These are phyloP conservation scores for Ectemnius continuus DNA, from an alignment of 2,888 invertebrate species.

Conservation along the genomic window DNA sequence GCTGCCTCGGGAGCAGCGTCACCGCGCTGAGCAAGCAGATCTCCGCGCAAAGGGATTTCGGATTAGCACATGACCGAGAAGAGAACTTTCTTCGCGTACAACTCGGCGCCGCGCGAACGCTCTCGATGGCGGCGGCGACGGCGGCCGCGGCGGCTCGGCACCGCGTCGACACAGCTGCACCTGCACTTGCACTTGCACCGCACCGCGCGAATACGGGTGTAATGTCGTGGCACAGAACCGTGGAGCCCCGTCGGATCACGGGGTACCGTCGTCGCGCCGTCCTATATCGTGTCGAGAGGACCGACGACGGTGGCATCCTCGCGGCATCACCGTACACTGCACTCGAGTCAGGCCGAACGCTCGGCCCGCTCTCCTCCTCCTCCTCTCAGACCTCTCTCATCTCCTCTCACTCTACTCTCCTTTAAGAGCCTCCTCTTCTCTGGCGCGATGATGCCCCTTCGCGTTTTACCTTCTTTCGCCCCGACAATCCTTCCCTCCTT, in stretches of 20 bases:
- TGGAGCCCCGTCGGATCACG: slow-evolving; percentile 50
- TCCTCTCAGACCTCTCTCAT: slow-evolving; percentile 12
- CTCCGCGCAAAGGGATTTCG: slow-evolving; percentile 19
- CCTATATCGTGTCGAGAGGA: slow-evolving; percentile 43
- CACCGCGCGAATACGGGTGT: slow-evolving; percentile 35
- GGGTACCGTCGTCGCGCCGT: slow-evolving; percentile 52
- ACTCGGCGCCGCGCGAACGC: slow-evolving; percentile 18
- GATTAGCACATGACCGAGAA: slow-evolving; percentile 32
- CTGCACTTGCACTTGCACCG: slow-evolving; percentile 55
- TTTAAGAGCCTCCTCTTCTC: background rate
- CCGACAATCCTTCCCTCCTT: slow-evolving; percentile 12
- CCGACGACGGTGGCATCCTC: slow-evolving; percentile 55
- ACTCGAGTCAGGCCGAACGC: slow-evolving; percentile 51
- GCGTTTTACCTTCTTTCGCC: slow-evolving; percentile 11
- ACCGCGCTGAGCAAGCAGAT: background rate
- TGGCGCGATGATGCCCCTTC: slow-evolving; percentile 14
- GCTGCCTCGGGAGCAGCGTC: background rate
- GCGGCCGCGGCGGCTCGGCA: slow-evolving; percentile 29
- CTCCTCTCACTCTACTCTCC: slow-evolving; percentile 7
- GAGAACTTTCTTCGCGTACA: slow-evolving; percentile 17
- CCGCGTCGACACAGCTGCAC: slow-evolving; percentile 50
- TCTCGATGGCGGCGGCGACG: slow-evolving; percentile 22
- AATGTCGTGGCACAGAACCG: slow-evolving; percentile 37
- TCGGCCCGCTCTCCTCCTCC: slow-evolving; percentile 43
- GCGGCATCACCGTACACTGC: slow-evolving; percentile 58